These are phyloP conservation scores for Taphrorychus bicolor DNA, from an alignment of 2,888 invertebrate species.

Conservation along the genomic window DNA sequence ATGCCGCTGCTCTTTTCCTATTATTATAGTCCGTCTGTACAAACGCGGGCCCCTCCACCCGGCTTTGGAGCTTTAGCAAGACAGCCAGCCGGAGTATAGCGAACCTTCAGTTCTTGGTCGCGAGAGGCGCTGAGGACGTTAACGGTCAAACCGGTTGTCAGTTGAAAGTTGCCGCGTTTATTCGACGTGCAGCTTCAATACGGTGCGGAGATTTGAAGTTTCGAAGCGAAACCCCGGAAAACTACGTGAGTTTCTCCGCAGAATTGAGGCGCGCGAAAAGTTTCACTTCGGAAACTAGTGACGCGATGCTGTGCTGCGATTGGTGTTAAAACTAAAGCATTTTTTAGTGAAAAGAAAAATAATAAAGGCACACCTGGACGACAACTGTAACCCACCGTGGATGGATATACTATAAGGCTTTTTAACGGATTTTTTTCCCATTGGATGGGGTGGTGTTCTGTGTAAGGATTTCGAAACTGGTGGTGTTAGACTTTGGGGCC, in stretches of 20 bases:
- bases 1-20: background rate
- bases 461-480: background rate
- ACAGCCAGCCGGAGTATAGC: slow-evolving; percentile 14
- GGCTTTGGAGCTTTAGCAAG: background rate
- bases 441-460: background rate
- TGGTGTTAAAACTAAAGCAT: background rate
- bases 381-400: no score
- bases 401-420: no score
- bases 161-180: slow-evolving; percentile 34
- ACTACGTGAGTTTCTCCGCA: slow-evolving; percentile 18
- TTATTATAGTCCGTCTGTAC: background rate
- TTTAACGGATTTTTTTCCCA: background rate
- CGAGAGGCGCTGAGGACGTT: slow-evolving; percentile 14
- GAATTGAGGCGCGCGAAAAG: background rate
- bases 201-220: slow-evolving; percentile 21
- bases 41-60: background rate
- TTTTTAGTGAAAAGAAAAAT: no score
- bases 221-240: background rate
- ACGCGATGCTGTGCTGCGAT: background rate
- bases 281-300: background rate
- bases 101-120: slow-evolving; percentile 25
- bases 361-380: no score
- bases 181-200: slow-evolving; percentile 27
- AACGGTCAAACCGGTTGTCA: slow-evolving; percentile 34
- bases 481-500: background rate